These are phyloP conservation scores for Artemia sinica DNA, from an alignment of 2,888 invertebrate genomes.

Conservation along the genomic window DNA sequence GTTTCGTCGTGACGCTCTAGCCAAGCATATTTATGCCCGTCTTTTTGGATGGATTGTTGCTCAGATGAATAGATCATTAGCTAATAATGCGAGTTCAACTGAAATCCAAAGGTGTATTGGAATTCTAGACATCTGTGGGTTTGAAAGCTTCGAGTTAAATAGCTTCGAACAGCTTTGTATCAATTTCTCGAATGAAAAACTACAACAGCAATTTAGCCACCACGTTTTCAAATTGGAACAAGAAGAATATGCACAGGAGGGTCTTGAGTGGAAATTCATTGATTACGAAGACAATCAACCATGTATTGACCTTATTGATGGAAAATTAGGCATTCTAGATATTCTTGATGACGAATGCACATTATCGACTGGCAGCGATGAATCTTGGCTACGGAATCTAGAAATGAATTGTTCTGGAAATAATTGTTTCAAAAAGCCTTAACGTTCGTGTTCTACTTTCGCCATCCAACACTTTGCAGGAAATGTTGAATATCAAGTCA, in stretches of 20 bases:
- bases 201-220: slow-evolving; percentile 96
- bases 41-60: slow-evolving; percentile 83
- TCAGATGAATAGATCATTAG: slow-evolving; percentile 64
- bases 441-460: no score
- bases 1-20: slow-evolving; percentile 69
- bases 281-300: slow-evolving; percentile 99
- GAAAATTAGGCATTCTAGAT: slow-evolving; percentile 63
- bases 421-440: no score
- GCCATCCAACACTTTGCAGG: no score
- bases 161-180: slow-evolving; percentile 99
- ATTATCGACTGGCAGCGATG: neutral
- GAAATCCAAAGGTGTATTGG: slow-evolving; percentile 66
- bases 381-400: no score
- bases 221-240: slow-evolving; percentile 97
- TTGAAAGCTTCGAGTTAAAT: slow-evolving; percentile 87
- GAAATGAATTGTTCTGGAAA: no score
- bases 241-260: slow-evolving; percentile 23
- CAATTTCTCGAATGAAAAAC: slow-evolving; percentile 96
- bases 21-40: slow-evolving; percentile 83
- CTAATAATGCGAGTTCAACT: slow-evolving; percentile 38
- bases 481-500: no score
- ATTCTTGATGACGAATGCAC: slow-evolving; percentile 86
- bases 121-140: slow-evolving; percentile 93
- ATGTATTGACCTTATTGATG: slow-evolving; percentile 35
- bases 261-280: neutral